Evolutionary conservation across 2,113 vertebrate species (phyloP).

Genomic region (Campylorhamphus procurvoides): DNA sequence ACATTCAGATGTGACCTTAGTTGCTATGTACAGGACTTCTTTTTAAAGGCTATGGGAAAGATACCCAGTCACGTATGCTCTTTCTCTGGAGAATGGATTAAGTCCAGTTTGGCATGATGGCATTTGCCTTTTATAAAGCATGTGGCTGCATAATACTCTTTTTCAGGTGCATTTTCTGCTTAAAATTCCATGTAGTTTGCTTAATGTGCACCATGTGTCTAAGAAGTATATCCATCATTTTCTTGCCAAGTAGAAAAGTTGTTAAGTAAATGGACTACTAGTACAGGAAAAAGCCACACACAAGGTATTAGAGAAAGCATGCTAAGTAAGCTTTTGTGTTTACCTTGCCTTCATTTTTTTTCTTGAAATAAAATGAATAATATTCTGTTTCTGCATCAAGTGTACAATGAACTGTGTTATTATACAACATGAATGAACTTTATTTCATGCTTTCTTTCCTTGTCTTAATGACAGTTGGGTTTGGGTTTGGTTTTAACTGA

Average conservation of each 20-base stretch:
- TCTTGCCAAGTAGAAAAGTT: slow-evolving; percentile 30
- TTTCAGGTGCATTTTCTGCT: slow-evolving; percentile 12
- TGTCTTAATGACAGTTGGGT: background rate
- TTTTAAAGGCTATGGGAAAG: background rate
- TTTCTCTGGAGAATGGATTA: slow-evolving; percentile 36
- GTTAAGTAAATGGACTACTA: background rate
- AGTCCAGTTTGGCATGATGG: background rate
- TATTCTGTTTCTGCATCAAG: background rate
- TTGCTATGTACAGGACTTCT: background rate
- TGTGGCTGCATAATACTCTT: background rate
- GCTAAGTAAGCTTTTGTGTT: background rate
- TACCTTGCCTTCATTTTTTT: background rate
- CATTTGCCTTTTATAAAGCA: slow-evolving; percentile 34
- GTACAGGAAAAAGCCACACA: background rate
- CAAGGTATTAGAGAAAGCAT: background rate
- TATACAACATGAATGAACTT: background rate
- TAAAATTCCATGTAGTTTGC: slow-evolving; percentile 35
- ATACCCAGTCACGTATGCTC: background rate
- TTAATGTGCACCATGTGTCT: slow-evolving; percentile 41
- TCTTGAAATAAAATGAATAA: background rate
- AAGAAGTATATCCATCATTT: background rate
- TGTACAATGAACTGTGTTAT: background rate
- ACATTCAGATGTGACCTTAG: background rate
- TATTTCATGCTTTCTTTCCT: background rate
- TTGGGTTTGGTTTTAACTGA: background rate